These are phyloP conservation scores for rat (Rattus norvegicus) DNA, from an alignment of 2,113 vertebrate species.

Conservation along the genomic window GRCr8 NC_086033.1:37550501-37551000, in stretches of 20 bases:
- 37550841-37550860: not conserved
- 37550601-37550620: not conserved
- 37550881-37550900: not conserved
- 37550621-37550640: not conserved
- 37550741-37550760: not conserved
- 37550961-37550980: not conserved
- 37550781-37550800: not conserved
- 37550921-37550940: not conserved
- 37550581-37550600: not conserved
- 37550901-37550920: too few species aligned
- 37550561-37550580: not conserved
- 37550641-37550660: not conserved
- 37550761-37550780: not conserved
- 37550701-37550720: not conserved
- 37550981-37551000: not conserved
- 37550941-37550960: not conserved
- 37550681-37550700: not conserved
- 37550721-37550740: not conserved
- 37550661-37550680: not conserved
- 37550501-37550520: not conserved
- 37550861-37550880: not conserved
- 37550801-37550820: not conserved
- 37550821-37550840: not conserved
- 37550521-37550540: not conserved
- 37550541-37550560: not conserved